Percentiles rank a stretch among this genome's conserved stretches.
Conservation (phyloP, 2,888 invertebrate genomes). For the Trichopria drosophilae region DNA sequence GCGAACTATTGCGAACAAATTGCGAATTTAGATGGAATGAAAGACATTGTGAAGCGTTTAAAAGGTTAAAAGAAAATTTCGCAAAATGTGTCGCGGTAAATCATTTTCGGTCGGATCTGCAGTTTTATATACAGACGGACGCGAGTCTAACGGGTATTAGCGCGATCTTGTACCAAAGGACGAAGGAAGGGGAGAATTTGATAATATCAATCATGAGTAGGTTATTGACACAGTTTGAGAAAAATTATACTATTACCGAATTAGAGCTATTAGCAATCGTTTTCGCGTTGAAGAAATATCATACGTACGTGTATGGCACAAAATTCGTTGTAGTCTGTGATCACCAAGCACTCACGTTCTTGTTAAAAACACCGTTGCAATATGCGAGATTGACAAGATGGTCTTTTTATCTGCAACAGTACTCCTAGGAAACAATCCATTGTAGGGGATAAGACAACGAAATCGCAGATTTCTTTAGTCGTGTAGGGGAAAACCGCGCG, state of each 20-base stretch:
- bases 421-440: conserved; percentile 8
- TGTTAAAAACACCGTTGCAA: conserved; percentile 4
- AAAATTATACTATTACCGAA: conserved; percentile 9
- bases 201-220: conserved; percentile 3
- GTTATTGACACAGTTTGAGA: background rate
- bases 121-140: background rate
- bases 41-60: conserved; percentile 1
- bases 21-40: conserved; percentile 4
- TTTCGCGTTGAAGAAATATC: too few species aligned
- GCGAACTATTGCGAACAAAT: conserved; percentile 6
- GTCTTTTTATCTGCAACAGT: conserved; percentile 10
- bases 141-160: conserved; percentile 4
- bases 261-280: too few species aligned
- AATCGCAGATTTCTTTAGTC: conserved; percentile 16
- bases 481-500: too few species aligned
- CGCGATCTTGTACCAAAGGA: conserved; percentile 11
- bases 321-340: conserved; percentile 1
- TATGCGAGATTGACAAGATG: conserved; percentile 8
- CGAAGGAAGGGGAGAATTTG: background rate
- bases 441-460: conserved; percentile 13
- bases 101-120: background rate
- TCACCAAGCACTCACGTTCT: conserved; percentile 14
- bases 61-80: conserved; percentile 7
- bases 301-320: conserved; percentile 2
- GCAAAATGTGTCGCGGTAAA: background rate